phyloP scores from a whole-genome alignment of 2,888 invertebrate genomes.

The Spodoptera littoralis region DNA sequence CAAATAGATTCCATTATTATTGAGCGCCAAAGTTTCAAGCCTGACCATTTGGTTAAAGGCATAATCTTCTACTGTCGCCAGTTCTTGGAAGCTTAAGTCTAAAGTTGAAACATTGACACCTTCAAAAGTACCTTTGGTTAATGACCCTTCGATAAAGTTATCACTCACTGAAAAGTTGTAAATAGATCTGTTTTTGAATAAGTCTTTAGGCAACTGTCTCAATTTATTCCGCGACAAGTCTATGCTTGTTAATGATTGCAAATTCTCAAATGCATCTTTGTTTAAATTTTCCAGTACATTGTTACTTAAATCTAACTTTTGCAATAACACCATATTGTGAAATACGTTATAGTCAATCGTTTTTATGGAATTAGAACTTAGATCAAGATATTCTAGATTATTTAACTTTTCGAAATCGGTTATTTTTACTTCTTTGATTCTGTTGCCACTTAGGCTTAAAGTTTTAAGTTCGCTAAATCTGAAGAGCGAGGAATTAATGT shows the following conservation, averaged over 20 bases:
- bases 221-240: conserved; percentile 72
- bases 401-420: conserved; percentile 66
- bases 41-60: conserved; percentile 69
- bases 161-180: conserved; percentile 61
- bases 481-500: conserved; percentile 70
- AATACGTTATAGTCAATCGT: conserved; percentile 63
- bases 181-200: conserved; percentile 72
- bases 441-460: conserved; percentile 69
- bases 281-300: conserved; percentile 65
- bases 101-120: conserved; percentile 66
- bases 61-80: conserved; percentile 69
- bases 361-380: conserved; percentile 67
- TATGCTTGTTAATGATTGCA: conserved; percentile 55
- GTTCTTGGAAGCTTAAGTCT: conserved; percentile 68
- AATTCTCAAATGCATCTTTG: conserved; percentile 61
- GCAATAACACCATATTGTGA: conserved; percentile 55
- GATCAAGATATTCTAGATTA: conserved; percentile 62
- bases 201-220: conserved; percentile 62
- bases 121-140: conserved; percentile 71
- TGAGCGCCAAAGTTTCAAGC: conserved; percentile 64
- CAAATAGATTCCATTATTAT: conserved; percentile 67
- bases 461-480: conserved; percentile 66
- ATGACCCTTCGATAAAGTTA: conserved; percentile 68
- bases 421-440: conserved; percentile 58
- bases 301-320: conserved; percentile 62